phyloP scores from a whole-genome alignment of 2,888 invertebrate genomes.

The Apomyelois bistriatella region DNA sequence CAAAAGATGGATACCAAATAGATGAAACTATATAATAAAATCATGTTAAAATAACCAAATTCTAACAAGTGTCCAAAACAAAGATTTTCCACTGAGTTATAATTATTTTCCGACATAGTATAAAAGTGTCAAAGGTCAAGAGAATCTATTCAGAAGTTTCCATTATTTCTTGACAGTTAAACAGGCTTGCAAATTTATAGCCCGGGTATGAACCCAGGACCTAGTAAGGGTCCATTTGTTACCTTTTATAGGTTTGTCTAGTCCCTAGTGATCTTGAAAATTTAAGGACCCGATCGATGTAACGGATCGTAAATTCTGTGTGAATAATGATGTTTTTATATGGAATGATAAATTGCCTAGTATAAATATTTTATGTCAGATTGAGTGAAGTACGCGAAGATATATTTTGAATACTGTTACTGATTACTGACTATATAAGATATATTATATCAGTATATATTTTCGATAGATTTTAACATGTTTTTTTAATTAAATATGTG shows the following conservation, averaged over 20 bases:
- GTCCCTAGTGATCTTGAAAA: constrained; percentile 13
- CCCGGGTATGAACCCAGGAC: constrained; percentile 17
- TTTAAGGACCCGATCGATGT: constrained; percentile 2
- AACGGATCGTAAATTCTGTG: background rate
- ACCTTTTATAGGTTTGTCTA: constrained; percentile 7
- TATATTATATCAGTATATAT: too few species aligned
- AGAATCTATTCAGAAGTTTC: constrained; percentile 23
- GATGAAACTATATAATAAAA: too few species aligned
- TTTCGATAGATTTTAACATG: too few species aligned
- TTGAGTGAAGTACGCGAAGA: background rate
- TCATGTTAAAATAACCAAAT: too few species aligned
- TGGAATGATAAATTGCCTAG: background rate
- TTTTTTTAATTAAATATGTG: too few species aligned
- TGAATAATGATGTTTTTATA: constrained; percentile 8
- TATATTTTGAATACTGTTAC: background rate
- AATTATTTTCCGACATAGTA: too few species aligned
- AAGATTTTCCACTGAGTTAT: too few species aligned
- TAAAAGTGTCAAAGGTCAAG: background rate
- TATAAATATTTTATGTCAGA: background rate
- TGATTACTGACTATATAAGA: too few species aligned
- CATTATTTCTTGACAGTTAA: constrained; percentile 25
- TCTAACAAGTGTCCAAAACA: too few species aligned
- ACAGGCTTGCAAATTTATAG: constrained; percentile 24
- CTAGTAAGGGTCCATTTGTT: constrained; percentile 11
- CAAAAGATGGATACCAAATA: too few species aligned